Base-by-base conservation (phyloP, 92 coral and sea anemone genomes). In the Hydrozoanthus gracilis region DNA sequence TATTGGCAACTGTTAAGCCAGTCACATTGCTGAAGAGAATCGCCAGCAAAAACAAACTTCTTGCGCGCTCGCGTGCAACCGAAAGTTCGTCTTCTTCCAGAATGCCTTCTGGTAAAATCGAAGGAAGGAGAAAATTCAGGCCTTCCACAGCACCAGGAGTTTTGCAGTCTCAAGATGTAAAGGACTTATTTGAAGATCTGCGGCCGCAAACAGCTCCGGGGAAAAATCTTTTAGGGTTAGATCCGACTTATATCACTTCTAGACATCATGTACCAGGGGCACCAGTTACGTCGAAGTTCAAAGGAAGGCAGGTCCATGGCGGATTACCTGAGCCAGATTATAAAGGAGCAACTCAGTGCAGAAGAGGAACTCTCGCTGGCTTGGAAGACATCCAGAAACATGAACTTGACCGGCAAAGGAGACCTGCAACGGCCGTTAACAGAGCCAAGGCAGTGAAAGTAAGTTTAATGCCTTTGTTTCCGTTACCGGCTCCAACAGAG, bases 201-300 rank as follows among this genome's bases (percentile, higher is more conserved):
- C 89, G 99, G 66, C 99, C 99, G 2, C 83, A 89, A 9, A 97
- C 99, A 10, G 97, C 98, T 58, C 99, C 98, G 60, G 98, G 95
- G 68, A 97, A 95, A 78, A 93, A 89, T 47, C 55, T 91, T 52
- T 69, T 92, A 77, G 99, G 99, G 14, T 93, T 97, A 72, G 99
- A 97, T 90, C 99, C 99, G 46, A 97, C 99, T 45, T 97, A 90
- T 78, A 93, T 97, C 48, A 97, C 99, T 17, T 97, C 99, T n/a
- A 90, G 98, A 60, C 99, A 97, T 77, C 98, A 97, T 88, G 95
- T 97, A 13, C 99, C 99, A 16, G 99, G 99, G n/a, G 92, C 93
- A 7, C 92, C 91, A 16, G 80, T 93, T 35, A 92, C 98, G 15
- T 90, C 97, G 27, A 92, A 91, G 87, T 83, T 92, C 51, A 90